These are phyloP conservation scores for Actinia equina DNA, from an alignment of 64 coral and sea anemone species.

Conservation along the genomic window DNA sequence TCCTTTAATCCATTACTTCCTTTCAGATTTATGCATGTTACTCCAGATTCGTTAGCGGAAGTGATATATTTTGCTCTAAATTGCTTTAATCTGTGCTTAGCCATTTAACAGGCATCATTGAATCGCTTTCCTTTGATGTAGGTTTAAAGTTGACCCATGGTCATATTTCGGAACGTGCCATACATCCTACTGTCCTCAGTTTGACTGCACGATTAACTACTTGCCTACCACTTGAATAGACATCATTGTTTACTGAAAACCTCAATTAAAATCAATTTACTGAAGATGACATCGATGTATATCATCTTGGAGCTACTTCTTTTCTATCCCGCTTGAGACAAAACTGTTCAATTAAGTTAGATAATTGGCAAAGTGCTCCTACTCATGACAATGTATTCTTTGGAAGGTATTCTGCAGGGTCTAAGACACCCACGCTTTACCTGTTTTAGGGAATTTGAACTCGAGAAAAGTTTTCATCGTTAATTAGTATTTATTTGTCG, in stretches of 20 bases:
- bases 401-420: neutral
- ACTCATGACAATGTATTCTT: neutral
- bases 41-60: conserved; percentile 10
- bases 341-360: neutral
- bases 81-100: conserved; percentile 10
- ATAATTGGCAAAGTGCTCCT: neutral
- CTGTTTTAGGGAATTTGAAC: neutral
- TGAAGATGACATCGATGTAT: conserved; percentile 1
- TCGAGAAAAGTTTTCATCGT: neutral
- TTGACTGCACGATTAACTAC: neutral
- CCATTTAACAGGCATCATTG: neutral
- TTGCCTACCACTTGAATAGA: neutral
- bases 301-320: neutral
- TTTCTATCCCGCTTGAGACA: neutral
- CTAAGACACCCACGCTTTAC: conserved; percentile 11
- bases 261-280: conserved; percentile 7
- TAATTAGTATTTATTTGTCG: neutral
- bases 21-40: neutral
- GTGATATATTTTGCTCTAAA: neutral
- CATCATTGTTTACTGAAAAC: neutral
- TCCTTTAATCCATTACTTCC: conserved; percentile 6
- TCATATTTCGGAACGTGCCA: neutral
- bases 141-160: neutral
- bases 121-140: conserved; percentile 1
- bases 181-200: neutral